Percentiles rank a stretch among this genome's conserved stretches.
phyloP scores from a whole-genome alignment of 2,888 invertebrate species.

The Agrilus biguttatus region DNA sequence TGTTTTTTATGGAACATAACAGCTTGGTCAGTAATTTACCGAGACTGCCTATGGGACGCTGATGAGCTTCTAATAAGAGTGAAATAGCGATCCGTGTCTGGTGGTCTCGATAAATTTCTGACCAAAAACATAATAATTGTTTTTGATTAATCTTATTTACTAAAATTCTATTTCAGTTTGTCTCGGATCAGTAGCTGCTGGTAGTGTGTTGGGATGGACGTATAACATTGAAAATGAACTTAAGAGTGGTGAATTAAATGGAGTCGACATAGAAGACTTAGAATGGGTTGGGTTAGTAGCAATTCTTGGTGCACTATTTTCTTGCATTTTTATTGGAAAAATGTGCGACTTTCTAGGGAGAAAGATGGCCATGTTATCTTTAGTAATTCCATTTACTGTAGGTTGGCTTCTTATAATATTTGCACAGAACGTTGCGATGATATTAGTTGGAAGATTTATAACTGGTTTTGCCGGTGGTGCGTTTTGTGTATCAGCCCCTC shows the following conservation, averaged over 20 bases:
- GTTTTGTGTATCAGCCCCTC: conserved; percentile 69
- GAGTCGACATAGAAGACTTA: conserved; percentile 35
- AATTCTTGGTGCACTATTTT: conserved; percentile 57
- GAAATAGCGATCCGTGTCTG: no score
- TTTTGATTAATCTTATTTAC: background rate
- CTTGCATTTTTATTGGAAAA: conserved; percentile 57
- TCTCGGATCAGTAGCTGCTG: conserved; percentile 63
- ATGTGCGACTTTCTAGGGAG: conserved; percentile 43
- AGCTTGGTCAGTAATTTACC: no score
- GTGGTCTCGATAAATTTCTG: no score
- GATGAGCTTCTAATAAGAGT: no score
- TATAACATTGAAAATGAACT: conserved; percentile 45
- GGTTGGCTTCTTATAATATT: conserved; percentile 65
- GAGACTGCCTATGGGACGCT: no score
- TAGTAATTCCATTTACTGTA: conserved; percentile 51
- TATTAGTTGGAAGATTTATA: conserved; percentile 47
- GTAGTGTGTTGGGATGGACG: conserved; percentile 65
- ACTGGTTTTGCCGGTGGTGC: conserved; percentile 67
- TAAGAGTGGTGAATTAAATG: conserved; percentile 37
- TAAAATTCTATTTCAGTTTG: conserved; percentile 39
- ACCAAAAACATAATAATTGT: no score
- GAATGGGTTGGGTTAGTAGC: conserved; percentile 60
- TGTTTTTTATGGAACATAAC: no score
- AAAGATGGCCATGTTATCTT: conserved; percentile 50
- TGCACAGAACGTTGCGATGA: conserved; percentile 44